Evolutionary conservation across 2,888 invertebrate genomes (phyloP).

Genomic region (Parascotia fuliginaria): DNA sequence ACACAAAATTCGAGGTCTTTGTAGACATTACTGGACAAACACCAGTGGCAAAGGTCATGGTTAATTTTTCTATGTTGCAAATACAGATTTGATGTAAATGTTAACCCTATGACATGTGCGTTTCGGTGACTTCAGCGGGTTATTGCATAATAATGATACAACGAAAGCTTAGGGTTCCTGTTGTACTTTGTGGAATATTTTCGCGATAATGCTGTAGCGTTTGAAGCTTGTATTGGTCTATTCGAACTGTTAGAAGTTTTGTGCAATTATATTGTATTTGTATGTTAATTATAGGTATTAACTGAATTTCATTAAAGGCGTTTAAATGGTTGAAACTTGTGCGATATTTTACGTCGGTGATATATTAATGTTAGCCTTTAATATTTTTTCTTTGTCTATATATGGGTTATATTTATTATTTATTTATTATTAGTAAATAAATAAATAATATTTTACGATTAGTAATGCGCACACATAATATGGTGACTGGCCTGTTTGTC

Average conservation of each 20-base stretch:
- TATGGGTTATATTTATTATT: no score
- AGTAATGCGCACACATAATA: no score
- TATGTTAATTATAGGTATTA: constrained; percentile 7
- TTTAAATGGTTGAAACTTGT: background rate
- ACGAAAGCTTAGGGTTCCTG: constrained; percentile 7
- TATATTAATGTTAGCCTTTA: no score
- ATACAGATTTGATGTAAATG: constrained; percentile 29
- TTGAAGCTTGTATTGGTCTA: constrained; percentile 31
- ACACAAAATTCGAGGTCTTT: constrained; percentile 73
- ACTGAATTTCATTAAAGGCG: constrained; percentile 9
- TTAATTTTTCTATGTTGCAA: constrained; percentile 48
- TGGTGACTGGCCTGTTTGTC: no score
- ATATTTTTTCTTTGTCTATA: no score
- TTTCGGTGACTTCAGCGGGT: constrained; percentile 7
- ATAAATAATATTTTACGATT: no score
- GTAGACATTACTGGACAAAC: constrained; percentile 65
- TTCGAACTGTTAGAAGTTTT: constrained; percentile 29
- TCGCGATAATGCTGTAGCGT: constrained; percentile 15
- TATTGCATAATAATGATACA: constrained; percentile 27
- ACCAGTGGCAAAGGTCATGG: constrained; percentile 74
- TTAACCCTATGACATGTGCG: constrained; percentile 21
- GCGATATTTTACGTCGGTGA: no score
- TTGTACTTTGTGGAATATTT: constrained; percentile 14
- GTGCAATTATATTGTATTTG: constrained; percentile 8
- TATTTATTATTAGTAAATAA: no score